Evolutionary conservation across 2,888 invertebrate species (phyloP).

Genomic region (Machimus rusticus): DNA sequence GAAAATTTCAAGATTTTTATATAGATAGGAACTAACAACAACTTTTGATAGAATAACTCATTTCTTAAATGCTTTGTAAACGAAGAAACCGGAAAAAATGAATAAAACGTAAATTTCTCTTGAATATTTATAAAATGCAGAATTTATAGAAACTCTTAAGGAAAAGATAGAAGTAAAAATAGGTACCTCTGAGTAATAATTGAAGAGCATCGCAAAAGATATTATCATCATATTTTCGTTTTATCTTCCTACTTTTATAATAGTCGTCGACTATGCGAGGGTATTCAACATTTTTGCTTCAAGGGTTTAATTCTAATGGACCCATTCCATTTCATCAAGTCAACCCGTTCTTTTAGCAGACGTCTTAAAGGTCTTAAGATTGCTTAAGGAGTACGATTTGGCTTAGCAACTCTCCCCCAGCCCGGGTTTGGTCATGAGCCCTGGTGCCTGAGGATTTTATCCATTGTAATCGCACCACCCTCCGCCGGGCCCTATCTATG

Average conservation of each 20-base stretch:
- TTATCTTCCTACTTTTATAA: neutral
- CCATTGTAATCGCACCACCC: neutral
- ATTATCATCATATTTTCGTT: neutral
- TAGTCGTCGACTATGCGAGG: neutral
- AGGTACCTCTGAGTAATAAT: neutral
- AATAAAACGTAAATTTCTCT: neutral
- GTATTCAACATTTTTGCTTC: neutral
- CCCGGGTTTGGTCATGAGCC: neutral
- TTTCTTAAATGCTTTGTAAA: neutral
- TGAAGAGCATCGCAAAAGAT: neutral
- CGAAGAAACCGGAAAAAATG: neutral
- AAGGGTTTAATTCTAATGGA: neutral
- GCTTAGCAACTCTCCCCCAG: neutral
- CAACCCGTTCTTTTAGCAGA: neutral
- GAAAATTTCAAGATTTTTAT: neutral
- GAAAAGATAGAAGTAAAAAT: neutral
- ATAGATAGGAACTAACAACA: neutral
- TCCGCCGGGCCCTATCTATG: neutral
- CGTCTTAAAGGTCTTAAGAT: neutral
- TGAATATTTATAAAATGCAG: neutral
- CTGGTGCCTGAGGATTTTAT: neutral
- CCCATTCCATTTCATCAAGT: neutral
- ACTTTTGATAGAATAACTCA: neutral
- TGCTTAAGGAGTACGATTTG: neutral
- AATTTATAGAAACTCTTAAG: neutral